phyloP scores from a whole-genome alignment of 2,113 vertebrate genomes.

The Acanthisitta chloris region DNA sequence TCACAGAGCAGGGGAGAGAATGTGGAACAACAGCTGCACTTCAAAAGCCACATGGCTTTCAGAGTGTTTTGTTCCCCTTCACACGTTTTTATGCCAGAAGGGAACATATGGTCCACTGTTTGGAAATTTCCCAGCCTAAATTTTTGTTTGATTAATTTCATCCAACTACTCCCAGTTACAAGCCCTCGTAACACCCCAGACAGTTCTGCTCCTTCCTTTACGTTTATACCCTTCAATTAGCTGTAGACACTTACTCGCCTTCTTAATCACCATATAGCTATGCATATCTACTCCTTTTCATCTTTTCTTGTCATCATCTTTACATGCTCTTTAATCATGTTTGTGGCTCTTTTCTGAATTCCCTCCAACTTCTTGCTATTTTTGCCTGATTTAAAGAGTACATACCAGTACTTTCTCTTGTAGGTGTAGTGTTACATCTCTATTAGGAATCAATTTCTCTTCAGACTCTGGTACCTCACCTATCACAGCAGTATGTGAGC shows the following conservation, averaged over 20 bases:
- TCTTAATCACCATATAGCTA: slow-evolving; percentile 25
- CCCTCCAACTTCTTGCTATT: neutral
- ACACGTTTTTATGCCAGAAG: slow-evolving; percentile 59
- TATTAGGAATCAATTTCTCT: neutral
- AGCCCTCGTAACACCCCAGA: slow-evolving; percentile 31
- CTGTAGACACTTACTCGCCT: neutral
- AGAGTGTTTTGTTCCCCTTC: slow-evolving; percentile 55
- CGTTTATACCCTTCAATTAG: slow-evolving; percentile 43
- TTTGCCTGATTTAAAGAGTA: neutral
- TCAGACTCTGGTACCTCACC: neutral
- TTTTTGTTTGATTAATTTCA: slow-evolving; percentile 67
- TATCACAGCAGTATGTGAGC: neutral
- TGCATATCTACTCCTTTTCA: neutral
- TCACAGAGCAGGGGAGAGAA: slow-evolving; percentile 35
- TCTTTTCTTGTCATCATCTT: neutral
- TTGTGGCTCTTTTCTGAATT: neutral
- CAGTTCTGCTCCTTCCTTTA: slow-evolving; percentile 24
- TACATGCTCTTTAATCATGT: neutral
- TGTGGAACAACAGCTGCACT: slow-evolving; percentile 66
- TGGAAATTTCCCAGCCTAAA: slow-evolving; percentile 62
- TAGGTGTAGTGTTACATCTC: neutral
- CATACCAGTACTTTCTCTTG: neutral
- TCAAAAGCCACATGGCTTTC: slow-evolving; percentile 63
- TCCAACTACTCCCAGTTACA: slow-evolving; percentile 54
- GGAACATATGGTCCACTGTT: slow-evolving; percentile 57